These are phyloP conservation scores for Asteroscopus sphinx DNA, from an alignment of 2,888 invertebrate species.

Conservation along the genomic window DNA sequence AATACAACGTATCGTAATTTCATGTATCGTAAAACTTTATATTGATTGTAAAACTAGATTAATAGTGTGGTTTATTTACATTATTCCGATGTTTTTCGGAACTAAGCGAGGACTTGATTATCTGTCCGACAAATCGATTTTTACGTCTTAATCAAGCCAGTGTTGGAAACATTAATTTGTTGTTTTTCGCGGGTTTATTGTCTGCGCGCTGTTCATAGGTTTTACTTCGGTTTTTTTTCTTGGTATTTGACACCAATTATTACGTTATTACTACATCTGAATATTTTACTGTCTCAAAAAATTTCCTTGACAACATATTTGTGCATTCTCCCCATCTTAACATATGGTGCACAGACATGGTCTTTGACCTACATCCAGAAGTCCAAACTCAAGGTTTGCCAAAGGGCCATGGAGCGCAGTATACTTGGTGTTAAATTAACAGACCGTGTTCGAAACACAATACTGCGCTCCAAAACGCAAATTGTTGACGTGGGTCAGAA, in stretches of 20 bases:
- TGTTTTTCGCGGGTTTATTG: slow-evolving; percentile 56
- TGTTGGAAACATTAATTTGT: slow-evolving; percentile 51
- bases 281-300: slow-evolving; percentile 10
- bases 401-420: no score
- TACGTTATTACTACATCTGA: slow-evolving; percentile 8
- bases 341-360: no score
- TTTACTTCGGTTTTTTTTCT: slow-evolving; percentile 1
- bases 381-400: no score
- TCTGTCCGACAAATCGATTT: slow-evolving; percentile 66
- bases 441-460: no score
- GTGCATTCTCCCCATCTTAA: no score
- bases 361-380: no score
- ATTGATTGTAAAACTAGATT: slow-evolving; percentile 65
- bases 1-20: slow-evolving; percentile 37
- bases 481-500: no score
- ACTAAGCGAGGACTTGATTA: slow-evolving; percentile 70
- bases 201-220: slow-evolving; percentile 31
- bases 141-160: slow-evolving; percentile 72
- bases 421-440: no score
- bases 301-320: slow-evolving; percentile 14
- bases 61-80: slow-evolving; percentile 68
- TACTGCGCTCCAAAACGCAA: no score
- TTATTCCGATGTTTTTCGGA: slow-evolving; percentile 66
- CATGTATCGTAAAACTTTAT: slow-evolving; percentile 54
- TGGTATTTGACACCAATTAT: slow-evolving; percentile 10